Evolutionary conservation across 2,888 invertebrate genomes (phyloP), one percentile per base, ranked within the genome.

Genomic region (Hydropsyche betteni): DNA sequence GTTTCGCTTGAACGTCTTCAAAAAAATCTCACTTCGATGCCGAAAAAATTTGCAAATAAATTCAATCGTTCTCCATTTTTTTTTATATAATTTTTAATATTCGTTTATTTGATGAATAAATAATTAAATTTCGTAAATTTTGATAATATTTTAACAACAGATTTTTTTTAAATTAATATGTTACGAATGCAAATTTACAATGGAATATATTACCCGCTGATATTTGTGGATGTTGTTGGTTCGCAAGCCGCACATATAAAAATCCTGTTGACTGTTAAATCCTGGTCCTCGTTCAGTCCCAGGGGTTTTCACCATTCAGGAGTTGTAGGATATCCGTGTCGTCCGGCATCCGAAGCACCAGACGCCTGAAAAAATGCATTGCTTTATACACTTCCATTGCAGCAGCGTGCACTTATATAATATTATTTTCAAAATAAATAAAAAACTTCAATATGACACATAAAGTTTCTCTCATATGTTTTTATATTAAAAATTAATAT

Each of bases 351-450:
- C 34, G 44, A 55, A 5, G 58, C 36, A 16, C 72, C 36, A 58
- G 72, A 68, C 74, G 69, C 16, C 55, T 44, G 69, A 38, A 77
- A 75, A 76, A 77, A 77, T 50, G 75, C 75, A 75, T 77, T 68
- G 51, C 69, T 75, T 68, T 24, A 24, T 24, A 24, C 24, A 24
- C 24, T 24, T 24, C 24, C 24, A 24, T 24, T 24, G 24, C 24
- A 24, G 24, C 24, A 24, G 24, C 24, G 24, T 24, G 24, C 24
- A 24, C 24, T 24, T 24, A 24, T 2, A 1, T 2, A 2, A 24
- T 24, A 1, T 2, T 24, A 24, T 24, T 24, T 24, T 24, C 24
- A 24, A 24, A 24, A 24, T 24, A 24, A 24, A 24, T 2, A 24
- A 24, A 24, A 24, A 24, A 24, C 24, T 24, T 24, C 24, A 24